These are phyloP conservation scores for Andinoacara biseriatus DNA, from an alignment of 2,113 vertebrate species.

Conservation along the genomic window DNA sequence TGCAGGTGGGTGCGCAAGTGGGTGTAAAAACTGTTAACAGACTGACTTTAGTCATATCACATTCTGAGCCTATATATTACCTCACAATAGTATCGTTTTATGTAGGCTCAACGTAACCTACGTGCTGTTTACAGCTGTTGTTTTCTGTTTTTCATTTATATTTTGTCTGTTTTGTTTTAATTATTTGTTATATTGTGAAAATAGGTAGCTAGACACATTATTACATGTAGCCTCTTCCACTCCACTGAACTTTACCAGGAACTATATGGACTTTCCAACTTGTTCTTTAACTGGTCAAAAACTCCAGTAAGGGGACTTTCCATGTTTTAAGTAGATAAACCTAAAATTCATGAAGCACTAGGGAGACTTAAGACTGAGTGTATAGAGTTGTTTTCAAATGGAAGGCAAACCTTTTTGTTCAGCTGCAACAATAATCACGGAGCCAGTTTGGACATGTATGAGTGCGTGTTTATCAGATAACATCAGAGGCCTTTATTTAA, in stretches of 20 bases:
- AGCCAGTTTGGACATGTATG: neutral
- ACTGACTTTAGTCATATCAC: neutral
- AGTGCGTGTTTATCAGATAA: neutral
- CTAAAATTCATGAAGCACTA: neutral
- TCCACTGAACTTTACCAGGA: slow-evolving; percentile 11
- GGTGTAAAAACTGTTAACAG: neutral
- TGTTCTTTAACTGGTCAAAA: neutral
- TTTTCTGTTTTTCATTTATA: neutral
- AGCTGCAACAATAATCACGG: neutral
- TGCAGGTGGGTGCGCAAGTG: neutral
- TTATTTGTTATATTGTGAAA: neutral
- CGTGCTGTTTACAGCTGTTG: neutral
- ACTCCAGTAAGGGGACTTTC: slow-evolving; percentile 31
- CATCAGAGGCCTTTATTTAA: neutral
- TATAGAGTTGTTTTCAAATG: neutral
- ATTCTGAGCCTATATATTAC: neutral
- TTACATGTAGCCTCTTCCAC: neutral
- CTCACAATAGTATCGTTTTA: neutral
- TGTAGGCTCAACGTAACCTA: neutral
- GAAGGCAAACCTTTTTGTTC: neutral
- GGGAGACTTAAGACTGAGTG: neutral
- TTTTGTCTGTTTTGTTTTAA: neutral
- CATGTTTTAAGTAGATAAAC: slow-evolving; percentile 5
- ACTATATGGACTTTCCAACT: slow-evolving; percentile 40
- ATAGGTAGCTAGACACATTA: neutral